Conservation (phyloP, 1,140 invertebrate species). For the Zaprionus africanus region DNA sequence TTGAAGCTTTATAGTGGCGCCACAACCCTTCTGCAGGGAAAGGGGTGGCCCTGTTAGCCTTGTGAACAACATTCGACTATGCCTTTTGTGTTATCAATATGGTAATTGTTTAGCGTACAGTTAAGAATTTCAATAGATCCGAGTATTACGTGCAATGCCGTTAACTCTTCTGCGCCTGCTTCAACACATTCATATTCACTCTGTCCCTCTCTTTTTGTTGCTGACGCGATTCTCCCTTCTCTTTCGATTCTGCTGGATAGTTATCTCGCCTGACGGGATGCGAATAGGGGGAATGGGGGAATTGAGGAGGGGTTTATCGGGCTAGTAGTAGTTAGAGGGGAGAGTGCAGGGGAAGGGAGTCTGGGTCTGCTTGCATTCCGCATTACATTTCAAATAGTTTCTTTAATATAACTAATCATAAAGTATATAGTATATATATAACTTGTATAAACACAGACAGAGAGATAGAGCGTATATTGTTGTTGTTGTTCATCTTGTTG, state of each 20-base stretch:
- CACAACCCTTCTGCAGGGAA: background rate
- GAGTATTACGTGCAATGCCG: conserved; percentile 37
- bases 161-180: conserved; percentile 1
- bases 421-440: conserved; percentile 52
- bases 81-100: conserved; percentile 15
- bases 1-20: conserved; percentile 9
- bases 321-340: background rate
- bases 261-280: background rate
- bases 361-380: conserved; percentile 8
- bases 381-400: conserved; percentile 22
- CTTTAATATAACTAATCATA: conserved; percentile 55
- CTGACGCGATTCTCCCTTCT: background rate
- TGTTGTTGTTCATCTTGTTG: conserved; percentile 16
- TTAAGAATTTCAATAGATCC: conserved; percentile 33
- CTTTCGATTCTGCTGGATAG: background rate
- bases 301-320: conserved; percentile 1
- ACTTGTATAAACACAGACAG: conserved; percentile 75
- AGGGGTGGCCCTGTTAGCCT: background rate
- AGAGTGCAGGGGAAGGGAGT: conserved; percentile 7
- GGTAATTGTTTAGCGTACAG: conserved; percentile 22
- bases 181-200: background rate
- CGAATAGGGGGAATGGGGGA: background rate
- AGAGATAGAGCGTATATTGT: conserved; percentile 65
- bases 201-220: conserved; percentile 1
- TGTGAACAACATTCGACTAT: conserved; percentile 19